phyloP scores from a whole-genome alignment of 2,113 vertebrate genomes.

The Craseonycteris thonglongyai region DNA sequence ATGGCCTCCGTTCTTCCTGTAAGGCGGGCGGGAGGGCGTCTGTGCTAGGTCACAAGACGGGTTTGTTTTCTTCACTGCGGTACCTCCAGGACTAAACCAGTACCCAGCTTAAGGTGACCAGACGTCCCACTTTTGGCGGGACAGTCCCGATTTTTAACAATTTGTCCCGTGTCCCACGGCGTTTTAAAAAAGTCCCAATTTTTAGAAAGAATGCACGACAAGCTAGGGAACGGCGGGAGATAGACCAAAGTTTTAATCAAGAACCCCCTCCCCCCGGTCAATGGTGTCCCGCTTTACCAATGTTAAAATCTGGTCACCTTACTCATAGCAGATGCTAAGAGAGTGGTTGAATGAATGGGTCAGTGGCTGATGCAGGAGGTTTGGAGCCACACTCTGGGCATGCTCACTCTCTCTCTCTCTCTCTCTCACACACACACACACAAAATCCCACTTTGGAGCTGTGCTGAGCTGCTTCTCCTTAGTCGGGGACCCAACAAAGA shows the following conservation, averaged over 20 bases:
- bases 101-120: too few relatives aligned
- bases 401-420: too few relatives aligned
- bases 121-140: too few relatives aligned
- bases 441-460: background rate
- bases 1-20: background rate
- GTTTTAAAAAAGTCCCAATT: too few relatives aligned
- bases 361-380: background rate
- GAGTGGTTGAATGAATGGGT: background rate
- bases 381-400: background rate
- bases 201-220: too few relatives aligned
- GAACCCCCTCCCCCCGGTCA: too few relatives aligned
- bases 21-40: background rate
- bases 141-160: too few relatives aligned
- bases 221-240: too few relatives aligned
- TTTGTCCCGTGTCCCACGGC: too few relatives aligned
- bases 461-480: background rate
- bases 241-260: too few relatives aligned
- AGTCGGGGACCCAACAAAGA: background rate
- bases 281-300: too few relatives aligned
- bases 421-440: background rate
- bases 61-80: background rate
- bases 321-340: background rate
- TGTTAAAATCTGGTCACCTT: too few relatives aligned
- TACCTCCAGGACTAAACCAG: background rate
- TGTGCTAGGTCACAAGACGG: background rate